Percentiles rank a stretch among this genome's conserved stretches.
These are phyloP conservation scores for Gallinago nigripennis DNA, from an alignment of 2,797 vertebrate genomes.

Conservation along the genomic window DNA sequence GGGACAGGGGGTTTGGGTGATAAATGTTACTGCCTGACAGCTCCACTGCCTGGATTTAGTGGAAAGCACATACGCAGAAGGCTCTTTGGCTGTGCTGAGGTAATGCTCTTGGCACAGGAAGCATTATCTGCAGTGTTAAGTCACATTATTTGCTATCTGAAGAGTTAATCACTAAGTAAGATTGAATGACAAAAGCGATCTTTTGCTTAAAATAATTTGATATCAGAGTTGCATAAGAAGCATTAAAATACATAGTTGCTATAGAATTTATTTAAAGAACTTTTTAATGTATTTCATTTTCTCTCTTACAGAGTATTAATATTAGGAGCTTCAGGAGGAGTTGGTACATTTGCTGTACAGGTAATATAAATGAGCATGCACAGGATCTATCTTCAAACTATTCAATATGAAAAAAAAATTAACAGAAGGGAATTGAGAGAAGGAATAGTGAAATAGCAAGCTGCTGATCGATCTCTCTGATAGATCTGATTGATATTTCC, in stretches of 20 bases:
- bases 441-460: neutral
- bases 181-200: neutral
- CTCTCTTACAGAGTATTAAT: constrained; percentile 85
- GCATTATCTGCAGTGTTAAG: neutral
- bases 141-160: neutral
- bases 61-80: neutral
- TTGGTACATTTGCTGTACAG: constrained; percentile 95
- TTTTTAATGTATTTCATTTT: constrained; percentile 52
- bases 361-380: constrained; percentile 73
- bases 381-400: neutral
- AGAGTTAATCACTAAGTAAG: neutral
- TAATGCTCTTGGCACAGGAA: neutral
- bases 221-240: neutral
- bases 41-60: neutral
- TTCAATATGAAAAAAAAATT: neutral
- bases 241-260: neutral
- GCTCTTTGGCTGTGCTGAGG: neutral
- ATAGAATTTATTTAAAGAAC: neutral
- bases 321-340: constrained; percentile 92
- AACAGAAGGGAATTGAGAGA: neutral
- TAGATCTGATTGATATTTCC: neutral
- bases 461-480: neutral
- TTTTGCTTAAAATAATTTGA: neutral
- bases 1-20: neutral
- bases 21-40: neutral